Evolutionary conservation across 2,113 vertebrate genomes (phyloP).

Genomic region (Neodon shergylaensis): DNA sequence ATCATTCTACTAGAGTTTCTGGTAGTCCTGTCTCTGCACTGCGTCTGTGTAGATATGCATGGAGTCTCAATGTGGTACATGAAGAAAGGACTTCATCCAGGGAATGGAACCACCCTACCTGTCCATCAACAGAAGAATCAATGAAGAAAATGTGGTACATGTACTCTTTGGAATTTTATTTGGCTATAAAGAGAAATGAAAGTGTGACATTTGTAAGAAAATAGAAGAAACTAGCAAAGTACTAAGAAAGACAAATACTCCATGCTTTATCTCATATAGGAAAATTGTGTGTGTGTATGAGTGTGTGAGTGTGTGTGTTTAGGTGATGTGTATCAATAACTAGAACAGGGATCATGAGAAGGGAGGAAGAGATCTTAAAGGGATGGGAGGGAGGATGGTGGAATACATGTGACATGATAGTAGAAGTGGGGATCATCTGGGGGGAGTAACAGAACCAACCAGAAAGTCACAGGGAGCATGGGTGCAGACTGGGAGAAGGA

Average conservation of each 20-base stretch:
- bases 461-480: background rate
- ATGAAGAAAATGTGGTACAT: background rate
- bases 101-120: background rate
- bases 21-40: rapidly evolving
- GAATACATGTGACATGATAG: too few relatives aligned
- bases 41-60: too few relatives aligned
- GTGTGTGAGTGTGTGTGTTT: background rate
- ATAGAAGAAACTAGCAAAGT: background rate
- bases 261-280: background rate
- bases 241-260: background rate
- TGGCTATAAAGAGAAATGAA: background rate
- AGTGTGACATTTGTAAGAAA: background rate
- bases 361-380: background rate
- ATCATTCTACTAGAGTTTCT: background rate
- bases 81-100: background rate
- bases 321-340: background rate
- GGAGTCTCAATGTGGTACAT: background rate
- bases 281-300: background rate
- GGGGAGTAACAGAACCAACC: too few relatives aligned
- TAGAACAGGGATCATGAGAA: background rate
- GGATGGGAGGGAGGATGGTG: background rate
- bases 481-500: too few relatives aligned
- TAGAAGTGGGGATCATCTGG: background rate
- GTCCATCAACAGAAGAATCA: background rate
- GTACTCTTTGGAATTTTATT: background rate